Percentiles rank a stretch among this genome's conserved stretches.
phyloP scores from a whole-genome alignment of 2,888 invertebrate genomes.

The Sinotaia quadrata region DNA sequence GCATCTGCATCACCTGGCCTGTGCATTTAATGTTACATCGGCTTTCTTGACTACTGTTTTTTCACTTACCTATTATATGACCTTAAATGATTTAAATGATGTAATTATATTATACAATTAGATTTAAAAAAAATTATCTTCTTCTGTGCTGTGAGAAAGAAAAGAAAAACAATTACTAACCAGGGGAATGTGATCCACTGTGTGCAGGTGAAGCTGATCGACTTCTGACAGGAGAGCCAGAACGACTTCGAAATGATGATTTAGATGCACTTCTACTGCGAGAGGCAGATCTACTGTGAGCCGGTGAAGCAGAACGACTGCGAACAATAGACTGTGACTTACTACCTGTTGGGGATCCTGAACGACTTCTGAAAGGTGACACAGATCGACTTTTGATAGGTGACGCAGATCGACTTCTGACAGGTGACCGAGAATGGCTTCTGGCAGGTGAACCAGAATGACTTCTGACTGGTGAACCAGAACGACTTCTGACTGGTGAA shows the following conservation, averaged over 20 bases:
- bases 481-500: constrained; percentile 36
- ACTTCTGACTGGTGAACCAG: constrained; percentile 29
- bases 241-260: constrained; percentile 30
- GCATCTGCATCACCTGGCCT: too few relatives aligned
- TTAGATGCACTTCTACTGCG: constrained; percentile 27
- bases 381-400: constrained; percentile 28
- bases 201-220: constrained; percentile 41
- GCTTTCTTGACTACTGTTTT: too few relatives aligned
- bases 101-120: too few relatives aligned
- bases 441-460: constrained; percentile 31
- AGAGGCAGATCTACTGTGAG: constrained; percentile 11
- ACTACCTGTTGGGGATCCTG: constrained; percentile 1
- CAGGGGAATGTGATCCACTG: constrained; percentile 41
- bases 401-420: constrained; percentile 13
- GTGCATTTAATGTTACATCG: too few relatives aligned
- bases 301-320: constrained; percentile 9
- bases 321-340: constrained; percentile 19
- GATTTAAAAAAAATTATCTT: too few relatives aligned
- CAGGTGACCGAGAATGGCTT: constrained; percentile 29
- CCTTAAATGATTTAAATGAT: too few relatives aligned
- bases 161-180: too few relatives aligned
- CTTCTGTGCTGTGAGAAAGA: too few relatives aligned
- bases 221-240: constrained; percentile 33
- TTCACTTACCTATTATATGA: too few relatives aligned
- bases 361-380: constrained; percentile 7